These are phyloP conservation scores for Rutpela maculata DNA, from an alignment of 2,888 invertebrate species.

Conservation along the genomic window DNA sequence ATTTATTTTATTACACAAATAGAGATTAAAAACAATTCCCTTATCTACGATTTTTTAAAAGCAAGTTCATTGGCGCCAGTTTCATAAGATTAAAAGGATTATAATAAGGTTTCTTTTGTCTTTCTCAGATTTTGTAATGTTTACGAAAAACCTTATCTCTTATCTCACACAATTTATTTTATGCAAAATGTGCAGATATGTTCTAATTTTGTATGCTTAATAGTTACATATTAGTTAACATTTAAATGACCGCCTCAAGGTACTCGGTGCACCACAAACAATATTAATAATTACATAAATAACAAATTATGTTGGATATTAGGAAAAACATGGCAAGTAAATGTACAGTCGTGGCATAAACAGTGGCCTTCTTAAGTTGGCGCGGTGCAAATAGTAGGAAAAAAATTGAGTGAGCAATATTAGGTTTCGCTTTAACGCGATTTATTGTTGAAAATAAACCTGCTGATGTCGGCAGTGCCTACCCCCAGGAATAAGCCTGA, in stretches of 20 bases:
- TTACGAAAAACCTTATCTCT: neutral
- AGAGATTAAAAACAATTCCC: neutral
- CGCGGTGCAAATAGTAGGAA: no score
- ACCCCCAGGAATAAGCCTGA: no score
- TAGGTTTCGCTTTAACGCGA: no score
- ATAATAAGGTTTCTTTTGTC: neutral
- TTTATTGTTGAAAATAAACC: neutral
- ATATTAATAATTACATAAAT: neutral
- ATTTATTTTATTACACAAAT: conserved; percentile 1
- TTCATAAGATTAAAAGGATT: neutral
- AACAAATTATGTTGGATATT: neutral
- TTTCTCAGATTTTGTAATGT: neutral
- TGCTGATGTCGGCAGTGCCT: no score
- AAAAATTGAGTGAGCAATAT: no score
- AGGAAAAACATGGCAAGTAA: neutral
- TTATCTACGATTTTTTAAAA: neutral
- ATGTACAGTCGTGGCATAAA: no score
- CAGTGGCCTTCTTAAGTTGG: no score
- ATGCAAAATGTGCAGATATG: neutral
- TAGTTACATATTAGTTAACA: neutral
- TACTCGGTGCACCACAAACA: neutral
- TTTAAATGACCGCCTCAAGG: neutral
- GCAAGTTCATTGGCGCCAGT: neutral
- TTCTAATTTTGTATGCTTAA: neutral
- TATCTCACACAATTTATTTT: neutral